Conservation (phyloP, 2,113 vertebrate species). For the Epinephelus cyanopodus region DNA sequence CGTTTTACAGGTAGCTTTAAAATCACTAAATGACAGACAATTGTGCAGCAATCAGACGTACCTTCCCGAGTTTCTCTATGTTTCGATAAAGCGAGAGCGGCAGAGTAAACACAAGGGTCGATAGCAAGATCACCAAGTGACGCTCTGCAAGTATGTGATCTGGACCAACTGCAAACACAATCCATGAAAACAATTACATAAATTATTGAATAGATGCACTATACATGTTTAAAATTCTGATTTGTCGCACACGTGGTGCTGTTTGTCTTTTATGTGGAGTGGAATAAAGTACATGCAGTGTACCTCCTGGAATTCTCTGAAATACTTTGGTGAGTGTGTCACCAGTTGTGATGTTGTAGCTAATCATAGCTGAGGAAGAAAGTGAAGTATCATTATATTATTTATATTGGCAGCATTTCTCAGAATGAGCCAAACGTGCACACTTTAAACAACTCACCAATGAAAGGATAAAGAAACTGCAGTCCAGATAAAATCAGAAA, state of each 20-base stretch:
- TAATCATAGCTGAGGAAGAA: conserved; percentile 92
- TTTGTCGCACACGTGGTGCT: background rate
- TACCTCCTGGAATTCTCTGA: conserved; percentile 94
- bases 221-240: background rate
- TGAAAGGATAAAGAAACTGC: conserved; percentile 97
- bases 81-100: conserved; percentile 92
- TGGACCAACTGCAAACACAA: conserved; percentile 86
- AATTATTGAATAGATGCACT: background rate
- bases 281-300: background rate
- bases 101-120: conserved; percentile 88
- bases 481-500: conserved; percentile 91
- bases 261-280: background rate
- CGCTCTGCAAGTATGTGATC: conserved; percentile 87
- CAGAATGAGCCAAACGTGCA: background rate
- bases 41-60: conserved; percentile 63
- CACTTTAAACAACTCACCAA: conserved; percentile 85
- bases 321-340: conserved; percentile 96
- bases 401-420: background rate
- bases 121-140: conserved; percentile 90
- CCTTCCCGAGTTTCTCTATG: conserved; percentile 94
- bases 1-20: conserved; percentile 33
- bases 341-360: conserved; percentile 96
- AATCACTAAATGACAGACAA: background rate
- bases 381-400: background rate
- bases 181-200: background rate